Percentiles rank a stretch among this genome's conserved stretches.
phyloP scores from a whole-genome alignment of 2,113 vertebrate species.

The Hippocampus comes region DNA sequence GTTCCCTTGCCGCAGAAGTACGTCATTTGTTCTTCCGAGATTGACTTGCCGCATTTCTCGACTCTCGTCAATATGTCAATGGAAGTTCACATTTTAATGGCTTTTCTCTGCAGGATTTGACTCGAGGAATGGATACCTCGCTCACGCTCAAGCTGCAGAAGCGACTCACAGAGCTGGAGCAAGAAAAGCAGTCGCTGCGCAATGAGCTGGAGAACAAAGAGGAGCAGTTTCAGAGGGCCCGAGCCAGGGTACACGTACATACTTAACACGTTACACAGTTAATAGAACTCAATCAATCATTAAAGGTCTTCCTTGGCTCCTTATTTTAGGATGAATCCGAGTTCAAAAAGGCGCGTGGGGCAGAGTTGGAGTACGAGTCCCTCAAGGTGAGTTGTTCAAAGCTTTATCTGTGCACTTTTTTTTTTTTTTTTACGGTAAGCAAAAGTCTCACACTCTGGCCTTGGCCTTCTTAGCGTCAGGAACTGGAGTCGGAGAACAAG shows the following conservation, averaged over 20 bases:
- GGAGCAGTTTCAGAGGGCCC: slow-evolving; percentile 87
- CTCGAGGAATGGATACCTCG: slow-evolving; percentile 89
- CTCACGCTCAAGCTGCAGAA: slow-evolving; percentile 98
- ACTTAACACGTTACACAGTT: neutral
- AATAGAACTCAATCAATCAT: neutral
- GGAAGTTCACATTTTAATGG: neutral
- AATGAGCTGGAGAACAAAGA: slow-evolving; percentile 92
- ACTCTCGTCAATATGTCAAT: neutral
- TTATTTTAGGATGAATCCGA: slow-evolving; percentile 81
- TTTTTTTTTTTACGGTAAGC: neutral
- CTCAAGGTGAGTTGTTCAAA: slow-evolving; percentile 81
- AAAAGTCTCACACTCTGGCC: neutral
- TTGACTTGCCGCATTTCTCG: neutral
- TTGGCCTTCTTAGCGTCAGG: slow-evolving; percentile 80
- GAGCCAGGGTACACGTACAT: slow-evolving; percentile 77
- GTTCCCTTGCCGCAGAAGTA: slow-evolving; percentile 82
- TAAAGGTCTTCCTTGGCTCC: neutral
- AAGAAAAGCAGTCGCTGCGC: slow-evolving; percentile 91
- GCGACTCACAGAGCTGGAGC: slow-evolving; percentile 90
- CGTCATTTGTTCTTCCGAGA: slow-evolving; percentile 8
- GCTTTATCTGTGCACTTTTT: neutral
- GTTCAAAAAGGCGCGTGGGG: slow-evolving; percentile 85
- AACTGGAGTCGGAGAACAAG: slow-evolving; percentile 97
- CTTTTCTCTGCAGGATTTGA: slow-evolving; percentile 79
- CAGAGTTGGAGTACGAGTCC: slow-evolving; percentile 94